Conservation (phyloP, 2,113 vertebrate genomes). For the Narcine bancroftii region DNA sequence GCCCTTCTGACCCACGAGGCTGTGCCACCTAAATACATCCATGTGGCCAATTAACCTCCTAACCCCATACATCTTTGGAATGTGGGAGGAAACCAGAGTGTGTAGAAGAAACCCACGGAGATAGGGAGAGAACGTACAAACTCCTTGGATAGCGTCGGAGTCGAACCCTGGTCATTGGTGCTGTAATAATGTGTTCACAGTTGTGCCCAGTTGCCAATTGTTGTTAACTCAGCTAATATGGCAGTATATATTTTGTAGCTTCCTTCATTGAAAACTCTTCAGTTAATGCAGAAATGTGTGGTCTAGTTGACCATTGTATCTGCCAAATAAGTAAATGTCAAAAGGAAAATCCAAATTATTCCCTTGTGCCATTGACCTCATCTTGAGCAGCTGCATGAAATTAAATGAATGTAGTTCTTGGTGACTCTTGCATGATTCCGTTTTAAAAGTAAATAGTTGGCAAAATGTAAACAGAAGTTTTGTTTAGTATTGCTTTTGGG, state of each 20-base stretch:
- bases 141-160: no score
- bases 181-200: no score
- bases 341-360: not conserved
- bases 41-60: no score
- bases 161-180: no score
- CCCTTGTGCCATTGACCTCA: not conserved
- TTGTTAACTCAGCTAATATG: not conserved
- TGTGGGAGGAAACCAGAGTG: no score
- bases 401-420: not conserved
- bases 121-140: no score
- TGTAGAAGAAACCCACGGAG: no score
- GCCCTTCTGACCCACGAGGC: no score
- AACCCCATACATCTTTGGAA: no score
- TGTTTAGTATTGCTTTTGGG: not conserved
- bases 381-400: not conserved
- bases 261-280: not conserved
- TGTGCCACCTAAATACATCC: no score
- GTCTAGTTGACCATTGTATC: not conserved
- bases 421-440: not conserved
- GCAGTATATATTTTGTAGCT: not conserved
- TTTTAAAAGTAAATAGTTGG: not conserved
- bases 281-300: not conserved
- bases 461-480: not conserved
- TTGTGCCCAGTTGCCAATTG: not conserved
- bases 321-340: not conserved